Evolutionary conservation across 2,888 invertebrate species (phyloP).

Genomic region (Aproaerema taeniolella): DNA sequence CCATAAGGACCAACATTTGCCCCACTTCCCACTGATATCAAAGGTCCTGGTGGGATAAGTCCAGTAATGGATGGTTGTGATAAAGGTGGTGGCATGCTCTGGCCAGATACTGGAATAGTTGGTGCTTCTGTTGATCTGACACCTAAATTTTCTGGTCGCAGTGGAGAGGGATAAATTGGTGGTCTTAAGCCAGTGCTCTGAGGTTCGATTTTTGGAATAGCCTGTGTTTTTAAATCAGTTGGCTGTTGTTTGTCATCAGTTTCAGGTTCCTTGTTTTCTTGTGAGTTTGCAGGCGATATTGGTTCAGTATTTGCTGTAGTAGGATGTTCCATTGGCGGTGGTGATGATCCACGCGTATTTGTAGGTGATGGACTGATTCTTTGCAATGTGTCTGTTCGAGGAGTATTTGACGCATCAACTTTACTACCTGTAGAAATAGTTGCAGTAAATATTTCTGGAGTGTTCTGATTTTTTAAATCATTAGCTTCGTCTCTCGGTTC

Average conservation of each 20-base stretch:
- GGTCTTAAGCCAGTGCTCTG: constrained; percentile 44
- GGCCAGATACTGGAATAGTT: constrained; percentile 50
- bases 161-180: constrained; percentile 53
- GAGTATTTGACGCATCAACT: constrained; percentile 63
- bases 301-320: constrained; percentile 58
- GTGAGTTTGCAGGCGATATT: constrained; percentile 62
- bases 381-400: constrained; percentile 59
- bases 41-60: constrained; percentile 76
- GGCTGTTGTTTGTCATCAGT: constrained; percentile 62
- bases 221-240: constrained; percentile 64
- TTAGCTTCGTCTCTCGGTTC: constrained; percentile 69
- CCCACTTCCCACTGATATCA: constrained; percentile 78
- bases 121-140: constrained; percentile 53
- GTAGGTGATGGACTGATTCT: constrained; percentile 68
- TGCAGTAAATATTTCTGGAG: constrained; percentile 70
- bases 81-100: constrained; percentile 61
- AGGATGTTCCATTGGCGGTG: constrained; percentile 65
- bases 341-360: constrained; percentile 53
- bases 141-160: constrained; percentile 61
- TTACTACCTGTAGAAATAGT: constrained; percentile 62
- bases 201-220: constrained; percentile 50
- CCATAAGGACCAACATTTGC: constrained; percentile 79
- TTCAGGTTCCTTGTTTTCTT: constrained; percentile 64
- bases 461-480: constrained; percentile 67
- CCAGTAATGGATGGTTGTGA: constrained; percentile 76